Percentiles rank a stretch among this genome's conserved stretches.
These are phyloP conservation scores for Leptoteleia sp. DNA, from an alignment of 1,140 invertebrate genomes.

Conservation along the genomic window DNA sequence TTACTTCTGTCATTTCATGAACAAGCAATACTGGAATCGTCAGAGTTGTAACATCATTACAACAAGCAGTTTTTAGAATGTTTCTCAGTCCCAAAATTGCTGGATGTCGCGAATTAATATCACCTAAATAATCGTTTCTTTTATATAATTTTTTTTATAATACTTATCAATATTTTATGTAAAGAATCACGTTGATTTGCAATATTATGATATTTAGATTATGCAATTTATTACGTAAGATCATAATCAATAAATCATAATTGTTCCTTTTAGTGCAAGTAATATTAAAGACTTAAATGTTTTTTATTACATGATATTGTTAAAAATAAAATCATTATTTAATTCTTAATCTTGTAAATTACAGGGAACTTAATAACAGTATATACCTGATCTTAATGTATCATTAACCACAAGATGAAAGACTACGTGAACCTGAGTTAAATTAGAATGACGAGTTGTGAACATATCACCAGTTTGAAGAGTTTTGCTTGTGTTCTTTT, in stretches of 20 bases:
- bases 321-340: no score
- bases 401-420: conserved; percentile 96
- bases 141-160: no score
- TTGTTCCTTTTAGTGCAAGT: no score
- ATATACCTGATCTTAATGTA: conserved; percentile 83
- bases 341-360: no score
- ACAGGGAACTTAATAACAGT: no score
- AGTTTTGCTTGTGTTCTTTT: conserved; percentile 80
- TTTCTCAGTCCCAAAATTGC: conserved; percentile 97
- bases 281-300: no score
- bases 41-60: conserved; percentile 95
- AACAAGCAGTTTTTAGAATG: conserved; percentile 95
- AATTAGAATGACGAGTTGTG: conserved; percentile 97
- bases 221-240: no score
- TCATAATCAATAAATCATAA: no score
- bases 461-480: conserved; percentile 95
- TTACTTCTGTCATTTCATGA: conserved; percentile 96
- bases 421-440: conserved; percentile 95
- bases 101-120: conserved; percentile 97
- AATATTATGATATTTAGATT: no score
- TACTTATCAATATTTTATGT: no score
- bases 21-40: conserved; percentile 95
- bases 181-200: no score
- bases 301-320: no score
- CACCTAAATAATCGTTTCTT: conserved; percentile 82